Conservation (phyloP, 2,113 vertebrate genomes). For the Alectura lathami region DNA sequence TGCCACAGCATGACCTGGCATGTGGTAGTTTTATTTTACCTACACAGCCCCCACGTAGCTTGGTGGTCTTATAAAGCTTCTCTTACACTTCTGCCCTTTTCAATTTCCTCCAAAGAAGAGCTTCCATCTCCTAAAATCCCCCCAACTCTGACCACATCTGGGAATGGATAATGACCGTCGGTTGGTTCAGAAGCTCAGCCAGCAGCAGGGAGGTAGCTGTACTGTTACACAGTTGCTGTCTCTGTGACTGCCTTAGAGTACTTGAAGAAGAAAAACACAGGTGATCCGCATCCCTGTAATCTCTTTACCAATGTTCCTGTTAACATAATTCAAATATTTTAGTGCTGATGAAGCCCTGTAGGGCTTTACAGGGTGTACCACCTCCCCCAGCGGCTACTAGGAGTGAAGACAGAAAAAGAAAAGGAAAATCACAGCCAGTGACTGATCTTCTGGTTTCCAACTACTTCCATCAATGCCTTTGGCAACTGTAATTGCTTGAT, state of each 20-base stretch:
- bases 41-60: not conserved
- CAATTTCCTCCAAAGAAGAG: not conserved
- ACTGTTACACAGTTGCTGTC: not conserved
- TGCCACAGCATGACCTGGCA: not conserved
- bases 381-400: not conserved
- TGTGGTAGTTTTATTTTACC: not conserved
- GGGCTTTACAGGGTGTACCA: not conserved
- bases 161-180: not conserved
- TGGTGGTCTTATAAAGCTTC: not conserved
- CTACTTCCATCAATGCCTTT: not conserved
- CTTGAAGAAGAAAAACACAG: not conserved
- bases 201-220: not conserved
- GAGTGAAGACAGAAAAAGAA: not conserved
- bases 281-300: not conserved
- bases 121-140: not conserved
- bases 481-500: not conserved
- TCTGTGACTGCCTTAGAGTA: not conserved
- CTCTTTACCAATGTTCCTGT: not conserved
- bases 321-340: not conserved
- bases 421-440: not conserved
- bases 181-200: not conserved
- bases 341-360: not conserved
- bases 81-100: not conserved
- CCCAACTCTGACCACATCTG: fast-evolving
- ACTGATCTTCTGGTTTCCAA: not conserved